Evolutionary conservation across 2,888 invertebrate genomes (phyloP), one percentile per base, ranked within the genome.

Genomic region (Lasius platythorax): DNA sequence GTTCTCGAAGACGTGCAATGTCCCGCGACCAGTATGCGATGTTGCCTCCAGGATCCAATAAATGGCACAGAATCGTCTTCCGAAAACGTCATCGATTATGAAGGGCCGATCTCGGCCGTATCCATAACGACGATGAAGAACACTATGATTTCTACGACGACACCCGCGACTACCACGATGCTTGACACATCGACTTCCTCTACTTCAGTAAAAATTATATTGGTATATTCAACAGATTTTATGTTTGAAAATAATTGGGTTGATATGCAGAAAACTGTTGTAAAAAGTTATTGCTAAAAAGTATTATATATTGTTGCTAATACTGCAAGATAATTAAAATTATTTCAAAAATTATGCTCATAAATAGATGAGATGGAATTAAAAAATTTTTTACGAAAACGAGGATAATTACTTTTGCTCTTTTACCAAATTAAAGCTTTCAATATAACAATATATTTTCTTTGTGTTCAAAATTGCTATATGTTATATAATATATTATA

Each of bases 1-100:
- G 98, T 98, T 28, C 95, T 98, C 74, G 98, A 98, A 84, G 97
- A 98, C 93, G 97, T 98, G 30, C 96, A 97, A 85, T 98, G 98
- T 92, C 98, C 98, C 37, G 97, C 97, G 82, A 95, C 97, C 3
- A 97, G 97, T 89, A 98, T 98, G 98, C 97, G 98, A 94, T 98
- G 98, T 95, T 98, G 98, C 93, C 96, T 98, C 30, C 98, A 98
- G 92, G 97, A 97, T 83, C 97, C 97, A n/a, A 95, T 96, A 95
- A 96, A 96, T 93, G 89, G 94, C 37, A 96, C 96, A 30, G 86
- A 89, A 33, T 86, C 86, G n/a, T 78, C 87, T 15, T 85, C 88
- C 18, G 90, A 88, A 50, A 90, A 86, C 23, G 18, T 33, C 28
- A 68, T 75, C 70, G 86, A 82, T 9, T 79, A 86, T 37, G 84